phyloP scores from a whole-genome alignment of 37 sponge, comb jelly and placozoan genomes.

The Halisarca cf. caerulea region DNA sequence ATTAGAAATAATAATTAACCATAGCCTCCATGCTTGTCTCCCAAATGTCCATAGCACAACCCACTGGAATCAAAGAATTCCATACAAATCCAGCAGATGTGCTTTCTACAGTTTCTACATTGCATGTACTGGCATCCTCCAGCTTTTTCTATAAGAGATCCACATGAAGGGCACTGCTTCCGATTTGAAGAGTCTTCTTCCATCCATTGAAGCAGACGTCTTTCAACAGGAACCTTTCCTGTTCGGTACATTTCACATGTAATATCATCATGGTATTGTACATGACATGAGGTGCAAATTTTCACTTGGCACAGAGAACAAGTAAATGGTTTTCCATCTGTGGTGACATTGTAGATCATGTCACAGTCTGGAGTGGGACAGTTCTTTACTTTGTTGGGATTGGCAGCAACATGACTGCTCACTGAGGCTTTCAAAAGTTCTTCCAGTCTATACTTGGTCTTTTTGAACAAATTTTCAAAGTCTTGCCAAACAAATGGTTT shows the following conservation, averaged over 20 bases:
- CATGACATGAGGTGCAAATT: conserved; percentile 59
- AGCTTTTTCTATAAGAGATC: conserved; percentile 62
- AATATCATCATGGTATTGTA: conserved; percentile 53
- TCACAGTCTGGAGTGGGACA: conserved; percentile 76
- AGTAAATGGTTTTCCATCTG: conserved; percentile 46
- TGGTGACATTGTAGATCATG: conserved; percentile 43
- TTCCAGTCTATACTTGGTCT: conserved; percentile 8
- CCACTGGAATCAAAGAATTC: conserved; percentile 29
- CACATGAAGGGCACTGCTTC: conserved; percentile 66
- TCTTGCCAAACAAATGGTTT: conserved; percentile 71
- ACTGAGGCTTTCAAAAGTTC: conserved; percentile 27
- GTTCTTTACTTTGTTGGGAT: conserved; percentile 14
- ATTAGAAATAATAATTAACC: no score
- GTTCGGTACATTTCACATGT: conserved; percentile 45
- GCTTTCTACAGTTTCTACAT: conserved; percentile 42
- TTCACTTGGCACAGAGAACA: conserved; percentile 51
- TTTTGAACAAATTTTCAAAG: conserved; percentile 49
- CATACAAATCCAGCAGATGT: conserved; percentile 73
- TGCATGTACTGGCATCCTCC: conserved; percentile 53
- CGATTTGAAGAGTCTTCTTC: conserved; percentile 22
- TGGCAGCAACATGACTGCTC: conserved; percentile 11
- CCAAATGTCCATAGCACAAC: conserved; percentile 63
- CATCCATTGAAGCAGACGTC: conserved; percentile 50
- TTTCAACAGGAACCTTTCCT: neutral
- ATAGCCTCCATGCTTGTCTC: conserved; percentile 23